These are phyloP conservation scores for Triops longicaudatus DNA, from an alignment of 1,140 invertebrate species.

Conservation along the genomic window DNA sequence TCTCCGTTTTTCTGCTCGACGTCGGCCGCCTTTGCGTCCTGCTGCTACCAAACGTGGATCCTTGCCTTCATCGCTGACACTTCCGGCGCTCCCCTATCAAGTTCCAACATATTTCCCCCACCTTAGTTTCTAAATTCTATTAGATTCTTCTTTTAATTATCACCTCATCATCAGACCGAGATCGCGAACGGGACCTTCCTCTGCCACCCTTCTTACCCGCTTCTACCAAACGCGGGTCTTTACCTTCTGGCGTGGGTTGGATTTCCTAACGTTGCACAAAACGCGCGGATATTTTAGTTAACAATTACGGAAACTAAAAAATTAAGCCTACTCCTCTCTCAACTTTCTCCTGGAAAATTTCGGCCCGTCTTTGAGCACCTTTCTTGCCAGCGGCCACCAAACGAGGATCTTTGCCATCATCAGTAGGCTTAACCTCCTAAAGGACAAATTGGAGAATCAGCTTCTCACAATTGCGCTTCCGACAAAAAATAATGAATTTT, in stretches of 20 bases:
- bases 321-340: constrained; percentile 18
- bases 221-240: constrained; percentile 22
- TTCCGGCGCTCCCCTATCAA: neutral
- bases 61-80: constrained; percentile 19
- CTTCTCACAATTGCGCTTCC: neutral
- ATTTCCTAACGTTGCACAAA: constrained; percentile 9
- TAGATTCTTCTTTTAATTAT: neutral
- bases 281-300: neutral
- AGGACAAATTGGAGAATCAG: neutral
- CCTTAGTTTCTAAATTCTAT: neutral
- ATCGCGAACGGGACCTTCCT: neutral
- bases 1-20: constrained; percentile 8
- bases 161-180: constrained; percentile 6
- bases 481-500: neutral
- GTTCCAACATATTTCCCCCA: neutral
- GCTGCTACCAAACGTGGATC: neutral
- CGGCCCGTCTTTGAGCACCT: constrained; percentile 17
- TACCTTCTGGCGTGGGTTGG: constrained; percentile 20
- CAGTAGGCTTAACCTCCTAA: neutral
- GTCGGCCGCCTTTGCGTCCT: constrained; percentile 22
- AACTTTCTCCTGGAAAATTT: constrained; percentile 21
- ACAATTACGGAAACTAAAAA: too few relatives aligned
- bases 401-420: constrained; percentile 24
- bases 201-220: constrained; percentile 21
- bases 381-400: constrained; percentile 26